A percentile compares a stretch with the other conserved stretches of the same genome.
These are phyloP conservation scores for Pseudorhiza aurosa DNA, from an alignment of 30 jellyfish, hydroid and myxozoan species.

Conservation along the genomic window DNA sequence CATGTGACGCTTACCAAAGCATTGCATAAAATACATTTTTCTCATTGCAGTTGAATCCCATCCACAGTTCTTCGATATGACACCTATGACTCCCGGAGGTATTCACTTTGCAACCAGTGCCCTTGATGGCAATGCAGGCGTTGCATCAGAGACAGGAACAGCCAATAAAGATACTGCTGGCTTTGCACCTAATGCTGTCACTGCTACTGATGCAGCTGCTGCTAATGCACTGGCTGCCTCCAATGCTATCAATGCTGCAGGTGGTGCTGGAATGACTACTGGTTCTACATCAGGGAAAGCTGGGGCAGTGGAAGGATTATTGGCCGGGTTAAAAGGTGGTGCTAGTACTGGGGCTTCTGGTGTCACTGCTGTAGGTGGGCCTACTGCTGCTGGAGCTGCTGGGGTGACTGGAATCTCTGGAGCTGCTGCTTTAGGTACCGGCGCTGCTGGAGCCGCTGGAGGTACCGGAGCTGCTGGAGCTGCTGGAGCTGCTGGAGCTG, in stretches of 20 bases:
- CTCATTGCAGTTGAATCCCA: conserved; percentile 27
- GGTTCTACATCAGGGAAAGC: no score
- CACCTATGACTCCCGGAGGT: conserved; percentile 81
- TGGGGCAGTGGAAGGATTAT: no score
- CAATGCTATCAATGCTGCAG: not conserved
- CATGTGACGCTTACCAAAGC: no score
- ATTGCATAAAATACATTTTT: no score
- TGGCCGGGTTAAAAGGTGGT: no score
- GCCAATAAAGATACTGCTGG: not conserved
- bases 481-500: conserved; percentile 24
- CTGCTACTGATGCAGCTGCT: not conserved
- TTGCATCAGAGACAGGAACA: not conserved
- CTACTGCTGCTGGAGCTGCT: conserved; percentile 15
- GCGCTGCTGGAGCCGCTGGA: conserved; percentile 14
- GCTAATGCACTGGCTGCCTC: not conserved
- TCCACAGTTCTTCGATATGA: conserved; percentile 27
- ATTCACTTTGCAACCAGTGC: conserved; percentile 29
- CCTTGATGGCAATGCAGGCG: not conserved
- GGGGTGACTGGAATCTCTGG: no score
- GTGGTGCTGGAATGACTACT: no score
- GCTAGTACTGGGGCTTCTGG: not conserved
- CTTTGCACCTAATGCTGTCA: not conserved
- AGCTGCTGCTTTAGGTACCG: conserved; percentile 6
- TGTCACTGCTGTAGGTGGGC: not conserved
- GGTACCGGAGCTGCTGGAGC: conserved; percentile 12